Conservation (phyloP, 2,888 invertebrate species). For the Capitulum mitella region DNA sequence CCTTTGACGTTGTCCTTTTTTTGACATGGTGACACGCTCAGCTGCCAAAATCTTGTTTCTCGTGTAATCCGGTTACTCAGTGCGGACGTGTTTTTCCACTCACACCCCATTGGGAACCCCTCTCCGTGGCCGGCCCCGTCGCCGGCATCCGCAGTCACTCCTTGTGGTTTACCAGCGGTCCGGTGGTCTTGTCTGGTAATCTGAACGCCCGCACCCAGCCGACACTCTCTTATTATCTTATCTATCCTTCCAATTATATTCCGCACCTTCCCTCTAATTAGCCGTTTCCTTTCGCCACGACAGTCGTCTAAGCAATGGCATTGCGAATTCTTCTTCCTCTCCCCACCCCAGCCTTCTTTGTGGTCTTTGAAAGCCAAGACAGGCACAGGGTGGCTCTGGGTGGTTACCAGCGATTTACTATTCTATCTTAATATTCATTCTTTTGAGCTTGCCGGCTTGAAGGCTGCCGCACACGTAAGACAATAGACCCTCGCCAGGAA, state of each 20-base stretch:
- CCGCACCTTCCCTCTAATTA: neutral
- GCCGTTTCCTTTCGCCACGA: neutral
- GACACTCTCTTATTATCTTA: neutral
- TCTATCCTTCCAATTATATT: neutral
- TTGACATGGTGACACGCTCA: too few relatives aligned
- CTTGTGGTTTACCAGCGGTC: neutral
- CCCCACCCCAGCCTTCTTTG: neutral
- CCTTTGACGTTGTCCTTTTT: too few relatives aligned
- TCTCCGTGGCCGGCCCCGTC: too few relatives aligned
- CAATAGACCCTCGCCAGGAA: neutral
- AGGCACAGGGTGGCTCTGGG: neutral
- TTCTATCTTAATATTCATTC: neutral
- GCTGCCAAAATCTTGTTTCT: too few relatives aligned
- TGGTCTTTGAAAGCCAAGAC: neutral
- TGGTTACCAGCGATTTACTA: neutral
- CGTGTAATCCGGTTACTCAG: too few relatives aligned
- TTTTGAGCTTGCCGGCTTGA: neutral
- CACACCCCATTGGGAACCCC: too few relatives aligned
- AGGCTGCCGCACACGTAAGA: neutral
- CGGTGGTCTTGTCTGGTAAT: neutral
- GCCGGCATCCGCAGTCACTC: too few relatives aligned
- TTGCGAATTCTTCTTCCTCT: neutral
- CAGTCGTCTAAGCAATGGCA: neutral
- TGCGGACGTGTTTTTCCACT: too few relatives aligned
- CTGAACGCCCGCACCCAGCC: neutral